Evolutionary conservation across 2,113 vertebrate genomes (phyloP).

Genomic region (Todiramphus saurophagus): DNA sequence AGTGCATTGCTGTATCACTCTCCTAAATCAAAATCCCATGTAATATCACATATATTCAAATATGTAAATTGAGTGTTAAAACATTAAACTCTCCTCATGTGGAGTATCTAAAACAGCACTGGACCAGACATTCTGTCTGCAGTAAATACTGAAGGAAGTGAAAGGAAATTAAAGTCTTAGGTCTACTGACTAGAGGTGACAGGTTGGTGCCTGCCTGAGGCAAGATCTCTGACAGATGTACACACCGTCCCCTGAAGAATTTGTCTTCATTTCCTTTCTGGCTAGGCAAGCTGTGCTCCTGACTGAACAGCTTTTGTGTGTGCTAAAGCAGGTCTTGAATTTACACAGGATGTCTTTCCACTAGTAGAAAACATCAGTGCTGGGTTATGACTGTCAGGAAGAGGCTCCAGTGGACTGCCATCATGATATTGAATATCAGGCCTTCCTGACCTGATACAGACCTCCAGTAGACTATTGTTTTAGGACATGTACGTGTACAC

Average conservation of each 20-base stretch:
- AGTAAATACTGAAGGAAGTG: background rate
- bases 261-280: background rate
- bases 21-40: background rate
- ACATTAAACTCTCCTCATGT: background rate
- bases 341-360: background rate
- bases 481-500: fast-evolving
- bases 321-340: background rate
- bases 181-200: background rate
- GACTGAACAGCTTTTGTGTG: background rate
- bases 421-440: background rate
- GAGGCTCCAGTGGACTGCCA: background rate
- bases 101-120: background rate
- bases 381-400: background rate
- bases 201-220: background rate
- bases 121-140: background rate
- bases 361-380: too few species aligned
- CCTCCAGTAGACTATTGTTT: background rate
- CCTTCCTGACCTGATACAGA: background rate
- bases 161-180: background rate
- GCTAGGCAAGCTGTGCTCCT: background rate
- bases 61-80: background rate
- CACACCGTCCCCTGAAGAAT: background rate
- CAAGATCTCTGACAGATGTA: background rate
- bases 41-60: background rate
- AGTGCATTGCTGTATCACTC: background rate